Percentiles rank a stretch among this genome's conserved stretches.
Conservation (phyloP, 2,113 vertebrate species). For the Saguinus midas region DNA sequence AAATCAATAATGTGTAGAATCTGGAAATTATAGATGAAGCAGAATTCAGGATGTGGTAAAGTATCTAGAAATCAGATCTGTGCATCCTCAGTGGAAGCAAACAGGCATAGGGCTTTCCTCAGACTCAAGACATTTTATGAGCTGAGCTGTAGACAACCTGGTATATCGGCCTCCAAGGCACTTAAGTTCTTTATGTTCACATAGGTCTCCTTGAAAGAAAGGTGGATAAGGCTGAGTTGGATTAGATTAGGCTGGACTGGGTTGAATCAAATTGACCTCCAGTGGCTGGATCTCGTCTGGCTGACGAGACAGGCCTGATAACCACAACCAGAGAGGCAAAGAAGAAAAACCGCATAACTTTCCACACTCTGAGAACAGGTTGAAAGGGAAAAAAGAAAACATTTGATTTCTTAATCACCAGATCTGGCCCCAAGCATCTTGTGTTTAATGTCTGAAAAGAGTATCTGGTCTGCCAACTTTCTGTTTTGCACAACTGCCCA, state of each 20-base stretch:
- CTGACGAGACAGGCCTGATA: constrained; percentile 27
- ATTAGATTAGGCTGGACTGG: background rate
- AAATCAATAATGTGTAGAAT: background rate
- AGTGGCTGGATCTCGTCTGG: constrained; percentile 42
- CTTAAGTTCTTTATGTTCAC: constrained; percentile 14
- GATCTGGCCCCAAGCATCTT: constrained; percentile 60
- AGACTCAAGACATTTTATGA: constrained; percentile 33
- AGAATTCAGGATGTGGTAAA: background rate
- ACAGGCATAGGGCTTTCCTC: background rate
- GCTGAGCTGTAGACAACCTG: background rate
- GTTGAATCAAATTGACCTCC: constrained; percentile 41
- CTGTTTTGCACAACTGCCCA: constrained; percentile 72
- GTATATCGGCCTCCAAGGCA: background rate
- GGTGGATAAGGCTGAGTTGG: background rate
- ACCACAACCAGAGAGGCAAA: constrained; percentile 52
- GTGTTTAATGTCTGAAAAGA: constrained; percentile 73
- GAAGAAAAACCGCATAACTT: constrained; percentile 66
- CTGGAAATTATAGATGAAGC: background rate
- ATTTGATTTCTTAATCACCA: constrained; percentile 78
- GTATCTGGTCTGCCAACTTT: constrained; percentile 69
- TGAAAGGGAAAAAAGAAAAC: constrained; percentile 68
- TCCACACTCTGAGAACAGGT: constrained; percentile 68
- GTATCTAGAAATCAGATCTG: background rate
- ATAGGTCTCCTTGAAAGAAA: background rate
- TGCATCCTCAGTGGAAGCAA: background rate